These are phyloP conservation scores for Macrosiphum euphorbiae DNA, from an alignment of 2,888 invertebrate species.

Conservation along the genomic window DNA sequence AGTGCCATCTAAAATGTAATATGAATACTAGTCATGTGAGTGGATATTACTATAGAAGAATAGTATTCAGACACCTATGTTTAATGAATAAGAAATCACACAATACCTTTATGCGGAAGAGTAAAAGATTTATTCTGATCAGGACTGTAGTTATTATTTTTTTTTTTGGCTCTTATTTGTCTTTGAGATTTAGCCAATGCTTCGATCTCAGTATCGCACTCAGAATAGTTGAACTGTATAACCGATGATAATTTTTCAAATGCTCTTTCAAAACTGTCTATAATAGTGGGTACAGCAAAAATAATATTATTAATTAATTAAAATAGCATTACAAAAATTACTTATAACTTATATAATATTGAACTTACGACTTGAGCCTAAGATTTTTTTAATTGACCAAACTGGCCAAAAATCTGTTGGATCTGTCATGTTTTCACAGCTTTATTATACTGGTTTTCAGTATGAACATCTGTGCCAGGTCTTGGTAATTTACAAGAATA, in stretches of 20 bases:
- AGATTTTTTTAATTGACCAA: conserved; percentile 6
- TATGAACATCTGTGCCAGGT: neutral
- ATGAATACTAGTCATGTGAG: neutral
- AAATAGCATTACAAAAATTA: neutral
- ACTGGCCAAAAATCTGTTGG: conserved; percentile 5
- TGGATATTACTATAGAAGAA: neutral
- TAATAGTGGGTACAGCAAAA: neutral
- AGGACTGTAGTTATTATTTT: neutral
- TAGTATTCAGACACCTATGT: neutral
- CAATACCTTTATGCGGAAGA: neutral
- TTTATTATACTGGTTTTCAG: conserved; percentile 13
- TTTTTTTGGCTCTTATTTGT: neutral
- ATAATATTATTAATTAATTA: neutral
- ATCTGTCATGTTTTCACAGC: neutral
- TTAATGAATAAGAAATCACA: neutral
- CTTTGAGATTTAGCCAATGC: neutral
- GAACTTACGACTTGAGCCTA: neutral
- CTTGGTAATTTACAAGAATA: conserved; percentile 4
- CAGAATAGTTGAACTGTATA: neutral
- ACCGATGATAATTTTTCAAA: neutral
- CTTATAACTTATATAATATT: neutral
- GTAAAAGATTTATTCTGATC: neutral
- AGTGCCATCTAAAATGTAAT: neutral
- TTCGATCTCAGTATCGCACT: neutral
- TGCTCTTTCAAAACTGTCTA: conserved; percentile 17